Conservation (phyloP, 2,113 vertebrate species). For the Paramormyrops kingsleyae region DNA sequence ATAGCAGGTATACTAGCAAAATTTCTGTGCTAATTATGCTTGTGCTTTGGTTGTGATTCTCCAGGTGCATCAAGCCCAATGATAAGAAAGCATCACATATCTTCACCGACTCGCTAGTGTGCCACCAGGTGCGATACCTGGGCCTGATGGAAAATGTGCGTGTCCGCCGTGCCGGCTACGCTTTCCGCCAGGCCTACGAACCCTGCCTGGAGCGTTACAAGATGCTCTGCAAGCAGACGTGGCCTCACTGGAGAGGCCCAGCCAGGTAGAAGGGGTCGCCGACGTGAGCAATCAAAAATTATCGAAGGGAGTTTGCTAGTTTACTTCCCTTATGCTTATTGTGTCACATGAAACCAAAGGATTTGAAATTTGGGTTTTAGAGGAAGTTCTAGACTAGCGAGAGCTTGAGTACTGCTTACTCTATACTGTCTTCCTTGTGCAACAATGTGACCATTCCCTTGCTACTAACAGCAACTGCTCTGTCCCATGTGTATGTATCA, state of each 20-base stretch:
- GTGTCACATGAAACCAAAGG: not conserved
- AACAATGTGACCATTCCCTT: not conserved
- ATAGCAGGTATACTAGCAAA: not conserved
- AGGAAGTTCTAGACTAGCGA: not conserved
- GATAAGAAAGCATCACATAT: constrained; percentile 87
- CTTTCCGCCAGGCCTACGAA: constrained; percentile 82
- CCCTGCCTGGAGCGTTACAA: constrained; percentile 95
- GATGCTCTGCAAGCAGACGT: constrained; percentile 93
- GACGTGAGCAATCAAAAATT: not conserved
- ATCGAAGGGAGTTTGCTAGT: not conserved
- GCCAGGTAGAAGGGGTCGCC: constrained; percentile 66
- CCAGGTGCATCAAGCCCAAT: constrained; percentile 95
- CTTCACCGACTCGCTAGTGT: constrained; percentile 81
- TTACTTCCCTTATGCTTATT: not conserved
- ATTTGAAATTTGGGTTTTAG: not conserved
- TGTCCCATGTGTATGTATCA: not conserved
- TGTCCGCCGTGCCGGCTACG: constrained; percentile 34
- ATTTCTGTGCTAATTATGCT: not conserved
- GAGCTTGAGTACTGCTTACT: not conserved
- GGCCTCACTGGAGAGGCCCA: constrained; percentile 91
- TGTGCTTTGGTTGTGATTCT: not conserved
- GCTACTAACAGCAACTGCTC: not conserved
- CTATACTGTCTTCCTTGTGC: not conserved
- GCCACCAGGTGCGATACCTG: constrained; percentile 74
- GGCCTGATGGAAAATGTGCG: constrained; percentile 73